phyloP scores from a whole-genome alignment of 2,797 vertebrate species.

The Alosa sapidissima region DNA sequence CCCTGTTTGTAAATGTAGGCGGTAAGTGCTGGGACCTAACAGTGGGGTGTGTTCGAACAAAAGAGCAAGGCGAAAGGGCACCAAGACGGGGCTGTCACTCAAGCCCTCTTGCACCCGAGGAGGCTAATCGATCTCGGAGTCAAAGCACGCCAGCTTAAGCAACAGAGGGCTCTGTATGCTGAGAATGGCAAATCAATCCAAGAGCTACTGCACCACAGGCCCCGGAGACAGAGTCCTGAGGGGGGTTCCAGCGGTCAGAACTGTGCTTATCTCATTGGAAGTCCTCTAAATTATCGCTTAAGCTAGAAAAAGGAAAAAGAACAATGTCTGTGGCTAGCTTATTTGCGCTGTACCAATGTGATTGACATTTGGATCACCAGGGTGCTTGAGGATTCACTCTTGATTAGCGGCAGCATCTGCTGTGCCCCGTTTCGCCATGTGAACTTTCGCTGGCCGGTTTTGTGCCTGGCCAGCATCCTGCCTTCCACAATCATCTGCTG shows the following conservation, averaged over 20 bases:
- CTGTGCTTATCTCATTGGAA: background rate
- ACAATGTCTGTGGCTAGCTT: slow-evolving; percentile 19
- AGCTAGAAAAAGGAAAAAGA: background rate
- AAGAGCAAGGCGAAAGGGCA: slow-evolving; percentile 74
- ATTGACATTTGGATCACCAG: background rate
- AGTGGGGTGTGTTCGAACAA: slow-evolving; percentile 60
- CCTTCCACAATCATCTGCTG: background rate
- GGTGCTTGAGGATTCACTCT: background rate
- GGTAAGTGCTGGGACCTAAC: slow-evolving; percentile 52
- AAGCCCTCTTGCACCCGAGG: slow-evolving; percentile 42
- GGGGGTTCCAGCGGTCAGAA: background rate
- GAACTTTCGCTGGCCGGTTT: background rate
- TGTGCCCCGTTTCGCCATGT: background rate
- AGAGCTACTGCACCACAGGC: slow-evolving; percentile 1
- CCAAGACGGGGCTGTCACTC: slow-evolving; percentile 63
- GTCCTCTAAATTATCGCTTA: background rate
- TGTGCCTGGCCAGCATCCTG: background rate
- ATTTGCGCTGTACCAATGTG: background rate
- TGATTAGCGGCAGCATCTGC: background rate
- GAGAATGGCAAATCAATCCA: slow-evolving; percentile 34
- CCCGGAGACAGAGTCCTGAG: background rate
- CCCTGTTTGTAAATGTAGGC: slow-evolving; percentile 47
- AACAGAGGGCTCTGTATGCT: slow-evolving; percentile 27
- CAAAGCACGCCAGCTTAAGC: slow-evolving; percentile 27
- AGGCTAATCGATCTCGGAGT: slow-evolving; percentile 54